Evolutionary conservation across 1,140 invertebrate species (phyloP).

Genomic region (Platorchestia sp.): DNA sequence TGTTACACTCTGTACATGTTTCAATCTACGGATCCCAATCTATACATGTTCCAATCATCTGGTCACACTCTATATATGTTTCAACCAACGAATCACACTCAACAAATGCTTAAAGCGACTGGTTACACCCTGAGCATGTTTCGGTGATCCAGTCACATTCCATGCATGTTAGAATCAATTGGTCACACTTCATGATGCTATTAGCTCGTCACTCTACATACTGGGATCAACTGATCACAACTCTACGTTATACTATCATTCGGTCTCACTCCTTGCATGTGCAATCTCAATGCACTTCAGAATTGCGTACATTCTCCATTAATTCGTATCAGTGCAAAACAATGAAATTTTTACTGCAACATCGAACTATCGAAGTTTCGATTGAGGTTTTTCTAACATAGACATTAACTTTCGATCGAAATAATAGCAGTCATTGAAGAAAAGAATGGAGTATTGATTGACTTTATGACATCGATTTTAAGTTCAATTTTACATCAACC

Average conservation of each 20-base stretch:
- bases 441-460: background rate
- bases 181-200: background rate
- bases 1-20: background rate
- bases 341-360: no score
- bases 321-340: background rate
- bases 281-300: no score
- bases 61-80: background rate
- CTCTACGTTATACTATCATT: no score
- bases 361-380: background rate
- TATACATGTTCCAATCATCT: background rate
- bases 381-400: background rate
- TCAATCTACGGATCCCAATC: background rate
- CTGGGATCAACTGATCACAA: background rate
- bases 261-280: no score
- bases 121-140: background rate
- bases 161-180: background rate
- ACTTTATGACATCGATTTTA: background rate
- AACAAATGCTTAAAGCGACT: background rate
- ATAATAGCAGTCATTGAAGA: background rate
- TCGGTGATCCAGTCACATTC: background rate
- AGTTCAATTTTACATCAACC: background rate
- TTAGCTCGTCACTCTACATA: background rate
- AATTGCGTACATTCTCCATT: background rate
- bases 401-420: background rate
- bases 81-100: background rate